Conservation (phyloP, 37 sponge, comb jelly and placozoan species). For the Halisarca cf. caerulea region DNA sequence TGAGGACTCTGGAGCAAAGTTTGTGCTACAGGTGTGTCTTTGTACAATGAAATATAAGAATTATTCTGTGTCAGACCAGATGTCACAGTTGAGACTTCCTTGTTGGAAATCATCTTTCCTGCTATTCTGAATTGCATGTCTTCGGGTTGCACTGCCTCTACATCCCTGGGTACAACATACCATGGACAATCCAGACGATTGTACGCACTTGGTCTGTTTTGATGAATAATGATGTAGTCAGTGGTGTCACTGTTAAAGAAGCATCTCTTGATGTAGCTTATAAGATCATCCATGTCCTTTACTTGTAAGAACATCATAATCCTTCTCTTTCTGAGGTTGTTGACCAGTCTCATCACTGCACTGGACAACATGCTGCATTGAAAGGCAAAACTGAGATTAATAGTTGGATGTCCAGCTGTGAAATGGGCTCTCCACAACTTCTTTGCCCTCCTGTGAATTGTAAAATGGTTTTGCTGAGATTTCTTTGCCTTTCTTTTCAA, state of each 20-base stretch:
- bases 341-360: not conserved
- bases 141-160: too few species aligned
- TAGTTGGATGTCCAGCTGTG: not conserved
- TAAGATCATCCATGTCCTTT: constrained; percentile 41
- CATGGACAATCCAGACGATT: constrained; percentile 66
- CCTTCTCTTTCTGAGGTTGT: constrained; percentile 72
- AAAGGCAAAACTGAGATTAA: not conserved
- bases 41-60: too few species aligned
- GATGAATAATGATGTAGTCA: constrained; percentile 45
- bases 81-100: too few species aligned
- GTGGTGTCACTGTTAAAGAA: constrained; percentile 43
- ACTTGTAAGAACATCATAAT: constrained; percentile 59
- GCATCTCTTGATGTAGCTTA: constrained; percentile 51
- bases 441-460: not conserved
- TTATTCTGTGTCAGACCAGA: too few species aligned
- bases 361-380: not conserved
- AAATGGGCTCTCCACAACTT: not conserved
- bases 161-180: too few species aligned
- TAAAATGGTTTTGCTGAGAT: not conserved
- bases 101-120: too few species aligned
- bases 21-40: too few species aligned
- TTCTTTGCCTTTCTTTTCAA: too few species aligned
- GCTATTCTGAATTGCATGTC: too few species aligned
- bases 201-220: constrained; percentile 71
- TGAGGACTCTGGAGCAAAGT: too few species aligned